Conservation (phyloP, 53 echinoderm and acorn worm species). For the Holothuria scabra region DNA sequence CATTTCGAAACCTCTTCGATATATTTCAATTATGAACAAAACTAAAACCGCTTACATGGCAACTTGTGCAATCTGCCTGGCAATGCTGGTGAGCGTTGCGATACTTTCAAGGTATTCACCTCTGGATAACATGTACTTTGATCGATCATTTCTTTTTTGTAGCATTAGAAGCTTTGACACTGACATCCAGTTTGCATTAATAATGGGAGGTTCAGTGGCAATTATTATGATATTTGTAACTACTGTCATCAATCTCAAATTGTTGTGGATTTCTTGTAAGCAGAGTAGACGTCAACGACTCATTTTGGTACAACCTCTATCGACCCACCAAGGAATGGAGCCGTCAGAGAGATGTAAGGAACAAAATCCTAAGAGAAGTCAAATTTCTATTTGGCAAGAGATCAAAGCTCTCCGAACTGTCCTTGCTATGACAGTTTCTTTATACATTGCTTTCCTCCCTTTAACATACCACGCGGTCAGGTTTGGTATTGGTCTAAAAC, state of each 20-base stretch:
- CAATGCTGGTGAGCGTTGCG: background rate
- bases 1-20: slow-evolving; percentile 16
- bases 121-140: slow-evolving; percentile 16
- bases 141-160: background rate
- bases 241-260: slow-evolving; percentile 10
- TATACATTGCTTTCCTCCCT: slow-evolving; percentile 4
- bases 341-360: background rate
- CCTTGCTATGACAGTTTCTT: background rate
- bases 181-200: slow-evolving; percentile 22
- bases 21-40: background rate
- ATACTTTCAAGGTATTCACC: slow-evolving; percentile 1
- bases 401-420: slow-evolving; percentile 41
- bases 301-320: background rate
- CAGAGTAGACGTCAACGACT: slow-evolving; percentile 29
- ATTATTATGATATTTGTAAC: background rate
- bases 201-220: background rate
- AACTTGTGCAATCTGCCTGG: background rate
- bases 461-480: background rate
- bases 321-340: background rate
- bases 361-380: background rate
- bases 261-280: background rate
- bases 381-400: slow-evolving; percentile 13
- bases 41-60: slow-evolving; percentile 1
- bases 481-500: background rate
- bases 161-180: slow-evolving; percentile 11